These are phyloP conservation scores for Phoenoteleia sp. DNA, from an alignment of 2,888 invertebrate species.

Conservation along the genomic window DNA sequence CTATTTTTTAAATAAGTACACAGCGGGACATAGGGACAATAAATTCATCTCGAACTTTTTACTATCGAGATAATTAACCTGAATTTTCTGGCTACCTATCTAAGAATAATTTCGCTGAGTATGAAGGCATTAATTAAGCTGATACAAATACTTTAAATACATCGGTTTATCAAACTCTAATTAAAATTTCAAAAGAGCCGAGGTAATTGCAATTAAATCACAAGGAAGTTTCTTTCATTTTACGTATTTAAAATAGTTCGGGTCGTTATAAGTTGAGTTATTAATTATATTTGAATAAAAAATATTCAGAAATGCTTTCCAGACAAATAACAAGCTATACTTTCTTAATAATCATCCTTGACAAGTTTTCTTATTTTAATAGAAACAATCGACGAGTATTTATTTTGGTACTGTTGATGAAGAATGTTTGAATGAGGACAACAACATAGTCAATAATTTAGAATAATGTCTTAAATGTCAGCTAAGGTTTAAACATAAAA, in stretches of 20 bases:
- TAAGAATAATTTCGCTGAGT: conserved; percentile 31
- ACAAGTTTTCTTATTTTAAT: too few relatives aligned
- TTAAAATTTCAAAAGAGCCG: conserved; percentile 30
- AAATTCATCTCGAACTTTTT: conserved; percentile 26
- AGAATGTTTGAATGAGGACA: too few relatives aligned
- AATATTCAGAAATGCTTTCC: too few relatives aligned
- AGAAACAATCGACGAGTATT: too few relatives aligned
- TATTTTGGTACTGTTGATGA: too few relatives aligned
- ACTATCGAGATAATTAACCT: conserved; percentile 42
- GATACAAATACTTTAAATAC: conserved; percentile 26
- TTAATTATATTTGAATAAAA: not conserved
- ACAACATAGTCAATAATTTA: conserved; percentile 15
- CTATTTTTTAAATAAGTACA: conserved; percentile 15
- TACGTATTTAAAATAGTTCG: not conserved
- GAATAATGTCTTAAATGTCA: conserved; percentile 9
- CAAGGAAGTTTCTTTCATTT: not conserved
- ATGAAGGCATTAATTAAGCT: conserved; percentile 41
- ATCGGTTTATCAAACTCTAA: conserved; percentile 30
- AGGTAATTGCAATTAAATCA: not conserved
- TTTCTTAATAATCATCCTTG: not conserved
- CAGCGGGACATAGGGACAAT: conserved; percentile 2
- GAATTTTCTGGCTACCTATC: conserved; percentile 17
- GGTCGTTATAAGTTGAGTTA: not conserved
- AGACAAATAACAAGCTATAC: too few relatives aligned
- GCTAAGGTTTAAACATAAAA: conserved; percentile 23